Evolutionary conservation across 2,888 invertebrate genomes (phyloP).

Genomic region (Cyclophora punctaria): DNA sequence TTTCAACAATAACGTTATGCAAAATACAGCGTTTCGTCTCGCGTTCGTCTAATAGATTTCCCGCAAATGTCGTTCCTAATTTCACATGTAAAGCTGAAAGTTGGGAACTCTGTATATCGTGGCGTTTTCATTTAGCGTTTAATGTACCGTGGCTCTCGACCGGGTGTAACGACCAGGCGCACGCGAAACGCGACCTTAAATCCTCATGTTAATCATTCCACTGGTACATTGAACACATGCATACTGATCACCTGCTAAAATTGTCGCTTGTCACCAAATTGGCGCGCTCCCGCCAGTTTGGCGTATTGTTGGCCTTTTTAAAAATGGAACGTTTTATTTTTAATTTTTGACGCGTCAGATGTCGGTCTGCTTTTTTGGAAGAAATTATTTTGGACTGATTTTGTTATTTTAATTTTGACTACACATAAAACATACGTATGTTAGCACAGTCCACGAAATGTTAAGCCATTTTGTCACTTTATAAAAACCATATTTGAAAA

Average conservation of each 20-base stretch:
- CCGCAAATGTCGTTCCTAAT: conserved; percentile 8
- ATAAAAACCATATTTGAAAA: too few species aligned
- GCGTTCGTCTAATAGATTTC: conserved; percentile 8
- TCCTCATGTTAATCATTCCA: conserved; percentile 23
- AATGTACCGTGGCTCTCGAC: conserved; percentile 25
- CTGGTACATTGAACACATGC: conserved; percentile 22
- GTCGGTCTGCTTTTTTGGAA: background rate
- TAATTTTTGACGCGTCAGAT: conserved; percentile 2
- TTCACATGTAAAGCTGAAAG: conserved; percentile 13
- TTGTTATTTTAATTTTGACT: too few species aligned
- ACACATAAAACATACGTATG: too few species aligned
- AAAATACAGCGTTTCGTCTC: conserved; percentile 1
- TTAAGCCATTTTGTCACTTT: too few species aligned
- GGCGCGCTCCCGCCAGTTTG: background rate
- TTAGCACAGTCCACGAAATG: too few species aligned
- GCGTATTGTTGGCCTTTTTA: conserved; percentile 8
- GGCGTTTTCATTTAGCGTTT: conserved; percentile 28
- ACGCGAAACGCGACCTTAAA: conserved; percentile 16
- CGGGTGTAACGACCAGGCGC: conserved; percentile 14
- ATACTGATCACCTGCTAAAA: conserved; percentile 21
- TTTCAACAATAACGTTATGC: background rate
- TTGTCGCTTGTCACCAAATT: conserved; percentile 8
- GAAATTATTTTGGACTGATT: too few species aligned
- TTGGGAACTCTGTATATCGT: conserved; percentile 20
- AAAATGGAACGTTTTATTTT: conserved; percentile 14